Evolutionary conservation across 2,113 vertebrate species (phyloP).

Genomic region (Amphiprion ocellaris): DNA sequence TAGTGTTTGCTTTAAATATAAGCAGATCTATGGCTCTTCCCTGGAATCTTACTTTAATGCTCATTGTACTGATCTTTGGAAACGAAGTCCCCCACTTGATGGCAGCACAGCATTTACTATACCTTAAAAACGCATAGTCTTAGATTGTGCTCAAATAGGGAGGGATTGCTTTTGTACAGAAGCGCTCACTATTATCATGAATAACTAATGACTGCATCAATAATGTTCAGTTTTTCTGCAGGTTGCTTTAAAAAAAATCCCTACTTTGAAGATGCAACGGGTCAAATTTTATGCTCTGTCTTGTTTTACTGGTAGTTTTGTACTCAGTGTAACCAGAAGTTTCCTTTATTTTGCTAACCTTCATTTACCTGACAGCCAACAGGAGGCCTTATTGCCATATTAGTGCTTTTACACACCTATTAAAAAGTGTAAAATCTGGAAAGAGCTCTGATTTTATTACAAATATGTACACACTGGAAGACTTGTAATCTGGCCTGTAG

Average conservation of each 20-base stretch:
- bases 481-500: too few relatives aligned
- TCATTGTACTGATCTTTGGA: not conserved
- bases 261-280: not conserved
- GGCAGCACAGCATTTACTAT: conserved; percentile 28
- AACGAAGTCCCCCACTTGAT: conserved; percentile 27
- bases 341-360: too few relatives aligned
- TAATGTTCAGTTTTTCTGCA: not conserved
- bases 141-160: not conserved
- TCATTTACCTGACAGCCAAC: too few relatives aligned
- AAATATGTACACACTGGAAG: too few relatives aligned
- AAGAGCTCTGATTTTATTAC: too few relatives aligned
- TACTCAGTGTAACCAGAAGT: not conserved
- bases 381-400: too few relatives aligned
- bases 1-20: not conserved
- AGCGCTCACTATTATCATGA: not conserved
- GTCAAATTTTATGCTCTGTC: not conserved
- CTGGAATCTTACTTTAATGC: not conserved
- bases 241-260: not conserved
- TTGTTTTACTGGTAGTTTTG: not conserved
- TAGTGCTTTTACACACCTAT: not conserved
- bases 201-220: not conserved
- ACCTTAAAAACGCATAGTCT: not conserved
- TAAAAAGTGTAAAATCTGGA: not conserved
- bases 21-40: not conserved
- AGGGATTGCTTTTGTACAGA: not conserved